These are phyloP conservation scores for Andrena marginata DNA, from an alignment of 2,888 invertebrate genomes.

Conservation along the genomic window DNA sequence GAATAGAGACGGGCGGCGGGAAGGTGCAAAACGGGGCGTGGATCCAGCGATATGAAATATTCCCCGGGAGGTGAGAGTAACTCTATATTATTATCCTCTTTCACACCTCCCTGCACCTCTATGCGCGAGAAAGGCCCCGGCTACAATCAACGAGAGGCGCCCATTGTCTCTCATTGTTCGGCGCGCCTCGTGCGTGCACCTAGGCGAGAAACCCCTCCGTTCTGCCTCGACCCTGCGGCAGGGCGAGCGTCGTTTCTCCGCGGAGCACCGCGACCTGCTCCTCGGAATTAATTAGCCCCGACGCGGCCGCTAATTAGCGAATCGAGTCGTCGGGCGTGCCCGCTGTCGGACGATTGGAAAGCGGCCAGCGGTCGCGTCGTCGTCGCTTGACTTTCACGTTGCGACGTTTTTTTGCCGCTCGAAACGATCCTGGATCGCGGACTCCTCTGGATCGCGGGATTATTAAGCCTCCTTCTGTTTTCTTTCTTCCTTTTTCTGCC, in stretches of 20 bases:
- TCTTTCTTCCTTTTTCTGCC: not conserved
- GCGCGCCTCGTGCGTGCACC: constrained; percentile 55
- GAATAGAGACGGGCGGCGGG: constrained; percentile 48
- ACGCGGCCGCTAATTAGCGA: constrained; percentile 77
- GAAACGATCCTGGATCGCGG: not conserved
- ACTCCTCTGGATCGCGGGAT: constrained; percentile 9
- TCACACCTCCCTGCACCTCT: constrained; percentile 83
- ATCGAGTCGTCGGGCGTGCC: constrained; percentile 63
- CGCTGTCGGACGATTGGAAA: constrained; percentile 42
- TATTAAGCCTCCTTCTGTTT: constrained; percentile 9
- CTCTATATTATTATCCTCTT: constrained; percentile 85
- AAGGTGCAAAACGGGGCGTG: constrained; percentile 57
- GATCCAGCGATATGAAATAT: constrained; percentile 75
- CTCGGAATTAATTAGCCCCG: constrained; percentile 75
- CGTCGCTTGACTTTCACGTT: constrained; percentile 43
- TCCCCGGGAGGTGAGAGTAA: constrained; percentile 75
- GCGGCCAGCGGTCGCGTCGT: constrained; percentile 12
- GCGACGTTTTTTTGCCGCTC: not conserved
- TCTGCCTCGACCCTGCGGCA: constrained; percentile 5
- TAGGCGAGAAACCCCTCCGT: not conserved
- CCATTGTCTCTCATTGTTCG: constrained; percentile 79
- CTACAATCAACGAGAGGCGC: constrained; percentile 78
- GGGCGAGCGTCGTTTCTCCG: constrained; percentile 7
- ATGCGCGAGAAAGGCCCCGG: constrained; percentile 73
- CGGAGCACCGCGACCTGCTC: constrained; percentile 21